phyloP scores from a whole-genome alignment of 2,888 invertebrate species.

The Dexiosoma caninum region DNA sequence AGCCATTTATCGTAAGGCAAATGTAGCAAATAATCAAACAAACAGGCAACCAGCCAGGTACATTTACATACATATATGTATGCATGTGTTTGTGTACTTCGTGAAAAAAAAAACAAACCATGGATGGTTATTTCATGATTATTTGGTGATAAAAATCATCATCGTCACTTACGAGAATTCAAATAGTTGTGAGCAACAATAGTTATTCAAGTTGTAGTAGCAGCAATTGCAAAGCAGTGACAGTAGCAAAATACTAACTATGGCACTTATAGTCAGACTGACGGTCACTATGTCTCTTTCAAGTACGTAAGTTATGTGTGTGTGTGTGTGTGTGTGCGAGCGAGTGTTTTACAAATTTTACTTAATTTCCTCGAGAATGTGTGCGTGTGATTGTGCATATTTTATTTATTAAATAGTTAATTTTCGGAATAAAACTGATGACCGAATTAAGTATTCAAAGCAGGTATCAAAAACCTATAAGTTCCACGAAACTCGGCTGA shows the following conservation, averaged over 20 bases:
- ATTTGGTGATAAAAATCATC: slow-evolving; percentile 58
- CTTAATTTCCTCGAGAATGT: slow-evolving; percentile 16
- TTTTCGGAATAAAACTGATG: slow-evolving; percentile 49
- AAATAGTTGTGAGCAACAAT: slow-evolving; percentile 23
- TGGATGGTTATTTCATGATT: slow-evolving; percentile 44
- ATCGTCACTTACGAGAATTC: background rate
- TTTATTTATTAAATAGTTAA: slow-evolving; percentile 47
- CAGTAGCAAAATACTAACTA: slow-evolving; percentile 27
- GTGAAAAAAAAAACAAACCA: background rate
- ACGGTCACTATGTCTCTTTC: slow-evolving; percentile 17
- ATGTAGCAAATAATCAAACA: background rate
- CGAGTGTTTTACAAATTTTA: background rate
- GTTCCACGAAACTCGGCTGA: slow-evolving; percentile 60
- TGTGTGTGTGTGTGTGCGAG: too few species aligned
- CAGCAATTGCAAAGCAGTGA: background rate
- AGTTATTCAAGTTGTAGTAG: background rate
- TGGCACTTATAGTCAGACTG: slow-evolving; percentile 40
- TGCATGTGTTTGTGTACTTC: background rate
- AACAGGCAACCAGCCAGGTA: slow-evolving; percentile 16
- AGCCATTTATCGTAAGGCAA: slow-evolving; percentile 35
- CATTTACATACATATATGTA: background rate
- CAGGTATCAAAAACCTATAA: slow-evolving; percentile 63
- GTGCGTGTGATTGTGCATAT: slow-evolving; percentile 5
- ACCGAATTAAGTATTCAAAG: slow-evolving; percentile 61
- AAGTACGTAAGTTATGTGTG: too few species aligned